Conservation (phyloP, 2,113 vertebrate species). For the Smithornis capensis region DNA sequence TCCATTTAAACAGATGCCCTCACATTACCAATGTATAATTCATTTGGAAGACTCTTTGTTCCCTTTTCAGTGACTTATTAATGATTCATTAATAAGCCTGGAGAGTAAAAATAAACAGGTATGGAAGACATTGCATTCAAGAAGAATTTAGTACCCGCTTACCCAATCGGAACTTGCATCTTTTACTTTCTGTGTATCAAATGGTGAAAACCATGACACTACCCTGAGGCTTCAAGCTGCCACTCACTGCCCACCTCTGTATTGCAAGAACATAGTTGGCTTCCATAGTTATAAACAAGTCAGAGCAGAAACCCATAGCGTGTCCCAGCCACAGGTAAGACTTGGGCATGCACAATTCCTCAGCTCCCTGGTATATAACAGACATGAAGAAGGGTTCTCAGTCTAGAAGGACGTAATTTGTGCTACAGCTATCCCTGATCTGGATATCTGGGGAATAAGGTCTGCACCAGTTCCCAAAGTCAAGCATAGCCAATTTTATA, state of each 20-base stretch:
- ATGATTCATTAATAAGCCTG: constrained; percentile 25
- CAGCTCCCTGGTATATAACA: background rate
- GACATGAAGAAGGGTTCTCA: background rate
- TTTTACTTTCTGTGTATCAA: background rate
- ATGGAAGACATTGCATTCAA: background rate
- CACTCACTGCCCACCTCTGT: background rate
- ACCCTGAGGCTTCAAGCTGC: background rate
- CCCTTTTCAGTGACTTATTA: constrained; percentile 12
- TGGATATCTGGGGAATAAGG: background rate
- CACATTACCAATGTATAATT: constrained; percentile 15
- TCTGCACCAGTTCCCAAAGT: background rate
- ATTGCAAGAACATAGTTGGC: background rate
- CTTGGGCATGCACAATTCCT: background rate
- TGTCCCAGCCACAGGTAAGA: background rate
- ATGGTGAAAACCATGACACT: background rate
- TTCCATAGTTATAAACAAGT: background rate
- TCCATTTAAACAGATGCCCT: background rate
- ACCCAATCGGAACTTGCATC: background rate
- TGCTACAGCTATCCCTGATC: background rate
- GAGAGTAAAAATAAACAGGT: background rate
- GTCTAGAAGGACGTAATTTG: accelerated
- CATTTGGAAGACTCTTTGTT: constrained; percentile 22
- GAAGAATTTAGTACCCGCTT: background rate
- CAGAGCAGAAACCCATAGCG: background rate
- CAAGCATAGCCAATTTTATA: background rate